Evolutionary conservation across 2,113 vertebrate genomes (phyloP), one percentile per base, ranked within the genome.

Genomic region (Gallinago jamesoni): DNA sequence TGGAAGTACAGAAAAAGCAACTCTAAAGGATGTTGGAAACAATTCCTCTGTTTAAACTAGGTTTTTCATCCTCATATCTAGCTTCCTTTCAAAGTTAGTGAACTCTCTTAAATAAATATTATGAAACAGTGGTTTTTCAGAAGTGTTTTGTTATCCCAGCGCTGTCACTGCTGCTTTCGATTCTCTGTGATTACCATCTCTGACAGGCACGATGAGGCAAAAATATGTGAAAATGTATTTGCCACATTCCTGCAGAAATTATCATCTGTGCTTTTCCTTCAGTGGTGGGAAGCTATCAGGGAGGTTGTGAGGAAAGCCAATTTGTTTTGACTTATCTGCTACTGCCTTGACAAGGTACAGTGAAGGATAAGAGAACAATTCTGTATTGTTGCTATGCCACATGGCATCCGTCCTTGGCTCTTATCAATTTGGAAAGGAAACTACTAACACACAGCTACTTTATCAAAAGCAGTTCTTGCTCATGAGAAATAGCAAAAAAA

Each of bases 261-360:
- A 66, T 18, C 27, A 14, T 3, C 27, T 85, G 55, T 37, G 22
- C 25, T 91, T 95, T 83, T 78, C 35, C 64, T 93, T 85, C 73
- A 82, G 72, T 22, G 81, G 33, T 48, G 74, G 60, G 53, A 87
- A 92, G 43, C 77, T 89, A 63, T 64, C 57, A 18, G 50, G 52
- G 37, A 86, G 75, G 33, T 18, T 73, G 24, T 41, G 56, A 78
- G 56, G 68, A 87, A 93, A 87, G 35, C 14, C 27, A 76, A 20
- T 77, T 93, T 94, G 28, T 94, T 94, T 69, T 84, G 57, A 27
- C 60, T 96, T 95, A 90, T 82, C 91, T 93, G 50, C 79, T 84
- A 52, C 50, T 92, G 92, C 48, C 70, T 84, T 90, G 73, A 82
- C 84, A 90, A 93, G 57, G 80, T 70, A 67, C 63, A 79, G 30